Evolutionary conservation across 2,888 invertebrate species (phyloP).

Genomic region (Craniophora ligustri): DNA sequence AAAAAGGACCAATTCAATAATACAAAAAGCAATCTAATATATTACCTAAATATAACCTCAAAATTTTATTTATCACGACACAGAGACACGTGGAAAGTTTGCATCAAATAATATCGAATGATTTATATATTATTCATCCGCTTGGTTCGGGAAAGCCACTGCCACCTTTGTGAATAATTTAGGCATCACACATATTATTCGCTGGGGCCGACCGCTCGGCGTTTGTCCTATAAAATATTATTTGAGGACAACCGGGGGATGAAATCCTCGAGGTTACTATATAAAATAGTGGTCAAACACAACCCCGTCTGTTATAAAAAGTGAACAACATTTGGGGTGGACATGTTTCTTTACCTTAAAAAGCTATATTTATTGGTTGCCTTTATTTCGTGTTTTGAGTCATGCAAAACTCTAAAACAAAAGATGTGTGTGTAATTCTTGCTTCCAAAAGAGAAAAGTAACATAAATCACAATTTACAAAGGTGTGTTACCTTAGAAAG

Average conservation of each 20-base stretch:
- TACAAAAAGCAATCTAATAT: not conserved
- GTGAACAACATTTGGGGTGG: constrained; percentile 41
- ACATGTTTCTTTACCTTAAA: not conserved
- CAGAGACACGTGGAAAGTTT: constrained; percentile 63
- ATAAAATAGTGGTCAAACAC: constrained; percentile 20
- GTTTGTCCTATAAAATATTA: constrained; percentile 81
- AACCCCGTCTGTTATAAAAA: not conserved
- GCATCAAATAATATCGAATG: constrained; percentile 79
- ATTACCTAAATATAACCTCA: constrained; percentile 24
- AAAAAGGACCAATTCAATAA: too few species aligned
- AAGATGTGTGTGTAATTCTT: too few species aligned
- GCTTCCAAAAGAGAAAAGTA: too few species aligned
- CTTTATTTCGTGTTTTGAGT: too few species aligned
- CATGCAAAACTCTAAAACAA: too few species aligned
- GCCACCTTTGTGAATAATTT: constrained; percentile 86
- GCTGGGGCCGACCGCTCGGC: constrained; percentile 69
- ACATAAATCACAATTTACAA: too few species aligned
- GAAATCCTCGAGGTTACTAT: constrained; percentile 59
- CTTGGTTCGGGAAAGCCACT: constrained; percentile 72
- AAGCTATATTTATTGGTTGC: too few species aligned
- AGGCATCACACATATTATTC: constrained; percentile 81
- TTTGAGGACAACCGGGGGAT: constrained; percentile 63
- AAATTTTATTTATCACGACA: constrained; percentile 56
- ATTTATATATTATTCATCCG: constrained; percentile 84
- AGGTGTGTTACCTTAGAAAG: too few species aligned